Percentiles rank a stretch among this genome's conserved stretches.
Evolutionary conservation across 2,888 invertebrate genomes (phyloP).

Genomic region (Cheilosia pagana): DNA sequence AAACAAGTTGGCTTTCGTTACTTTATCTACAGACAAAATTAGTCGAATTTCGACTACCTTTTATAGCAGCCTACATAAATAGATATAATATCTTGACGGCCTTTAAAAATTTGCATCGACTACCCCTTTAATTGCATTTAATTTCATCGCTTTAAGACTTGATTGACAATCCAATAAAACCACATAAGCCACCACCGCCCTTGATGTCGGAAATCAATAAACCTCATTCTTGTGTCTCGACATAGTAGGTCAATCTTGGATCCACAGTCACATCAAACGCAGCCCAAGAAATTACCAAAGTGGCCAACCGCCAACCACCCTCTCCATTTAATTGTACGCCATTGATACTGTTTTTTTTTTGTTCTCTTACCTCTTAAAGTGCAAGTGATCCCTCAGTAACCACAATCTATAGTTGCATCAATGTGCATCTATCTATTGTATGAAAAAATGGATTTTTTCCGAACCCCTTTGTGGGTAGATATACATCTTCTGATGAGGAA

Average conservation of each 20-base stretch:
- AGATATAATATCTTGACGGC: too few species aligned
- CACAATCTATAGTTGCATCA: not conserved
- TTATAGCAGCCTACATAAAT: too few species aligned
- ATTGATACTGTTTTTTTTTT: not conserved
- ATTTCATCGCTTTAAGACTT: too few species aligned
- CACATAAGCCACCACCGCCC: conserved; percentile 10
- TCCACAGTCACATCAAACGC: conserved; percentile 15
- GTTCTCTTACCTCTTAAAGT: not conserved
- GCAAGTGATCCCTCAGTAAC: not conserved
- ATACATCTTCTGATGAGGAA: conserved; percentile 8
- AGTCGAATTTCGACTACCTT: too few species aligned
- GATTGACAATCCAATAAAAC: not conserved
- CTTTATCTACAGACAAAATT: too few species aligned
- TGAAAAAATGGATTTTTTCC: not conserved
- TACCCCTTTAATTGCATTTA: too few species aligned
- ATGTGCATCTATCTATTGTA: not conserved
- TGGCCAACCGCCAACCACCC: conserved; percentile 17
- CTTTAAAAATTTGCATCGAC: too few species aligned
- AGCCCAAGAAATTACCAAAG: conserved; percentile 29
- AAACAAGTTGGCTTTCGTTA: too few species aligned
- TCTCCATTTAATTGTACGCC: not conserved
- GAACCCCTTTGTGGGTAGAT: not conserved
- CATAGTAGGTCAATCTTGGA: conserved; percentile 3
- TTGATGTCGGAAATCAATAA: conserved; percentile 19
- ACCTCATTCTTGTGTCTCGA: not conserved